Evolutionary conservation across 2,113 vertebrate species (phyloP), one percentile per base, ranked within the genome.

Genomic region (Dasyornis broadbenti): DNA sequence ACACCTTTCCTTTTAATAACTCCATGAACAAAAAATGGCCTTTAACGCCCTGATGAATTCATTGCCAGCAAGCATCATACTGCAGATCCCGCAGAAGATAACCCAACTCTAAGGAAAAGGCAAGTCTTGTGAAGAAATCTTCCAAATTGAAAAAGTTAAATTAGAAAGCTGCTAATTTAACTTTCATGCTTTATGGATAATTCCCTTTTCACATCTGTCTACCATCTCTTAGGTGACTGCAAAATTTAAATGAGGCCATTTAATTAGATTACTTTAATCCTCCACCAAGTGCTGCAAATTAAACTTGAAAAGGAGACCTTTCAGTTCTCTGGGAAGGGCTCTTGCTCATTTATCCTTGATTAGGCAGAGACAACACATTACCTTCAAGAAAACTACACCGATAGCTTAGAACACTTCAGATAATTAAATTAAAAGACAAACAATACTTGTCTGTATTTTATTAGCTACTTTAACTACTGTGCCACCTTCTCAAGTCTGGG

Each of bases 231-330:
- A 95, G 83, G 91, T 94, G 65, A 89, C 60, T 89, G 73, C 52
- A 94, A 94, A 95, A 94, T 84, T 89, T 91, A 94, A 95, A 92
- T 75, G 69, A 94, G 83, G 83, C 40, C 60, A 71, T 94, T 94
- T 92, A 95, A 94, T 91, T 63, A 95, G 83, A 94, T 84, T 92
- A 78, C 77, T 97, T 94, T 92, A 95, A 95, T 92, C 90, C 37
- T 84, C 57, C 26, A 79, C 24, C 64, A 91, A 91, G 81, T 69
- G 44, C 81, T 64, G 83, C 86, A 95, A 92, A 96, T 82, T 89
- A 75, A 94, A 91, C 77, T 84, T 68, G 83, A 92, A 93, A 90
- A 90, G 73, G 82, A 5, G 12, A 90, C 37, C 47, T 47, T 56
- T 33, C 40, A 53, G 60, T 79, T 92, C 73, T 82, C 69, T 24